A percentile compares a stretch with the other conserved stretches of the same genome.
phyloP scores from a whole-genome alignment of 1,140 invertebrate genomes.

The Neuroterus valhalla region DNA sequence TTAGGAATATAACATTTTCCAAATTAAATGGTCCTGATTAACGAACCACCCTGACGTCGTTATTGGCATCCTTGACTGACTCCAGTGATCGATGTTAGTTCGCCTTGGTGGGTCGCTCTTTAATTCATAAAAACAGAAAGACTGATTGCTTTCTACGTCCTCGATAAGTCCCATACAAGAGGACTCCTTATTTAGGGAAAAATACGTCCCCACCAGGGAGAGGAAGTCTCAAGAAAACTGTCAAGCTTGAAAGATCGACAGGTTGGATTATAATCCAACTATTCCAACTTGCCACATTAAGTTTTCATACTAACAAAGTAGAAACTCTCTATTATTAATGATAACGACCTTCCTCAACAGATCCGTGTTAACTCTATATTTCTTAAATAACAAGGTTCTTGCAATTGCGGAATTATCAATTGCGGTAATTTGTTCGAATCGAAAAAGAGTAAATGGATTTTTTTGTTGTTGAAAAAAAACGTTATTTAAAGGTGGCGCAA shows the following conservation, averaged over 20 bases:
- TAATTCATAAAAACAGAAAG: constrained; percentile 22
- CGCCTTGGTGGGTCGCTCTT: constrained; percentile 5
- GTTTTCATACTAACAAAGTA: not conserved
- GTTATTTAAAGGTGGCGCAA: too few species aligned
- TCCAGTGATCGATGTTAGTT: constrained; percentile 14
- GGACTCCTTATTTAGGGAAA: constrained; percentile 5
- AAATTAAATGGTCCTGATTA: not conserved
- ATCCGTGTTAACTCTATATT: not conserved
- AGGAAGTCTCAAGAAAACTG: not conserved
- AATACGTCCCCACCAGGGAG: not conserved
- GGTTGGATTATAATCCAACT: not conserved
- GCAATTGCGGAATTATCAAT: not conserved
- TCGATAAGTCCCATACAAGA: not conserved
- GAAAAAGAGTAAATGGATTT: too few species aligned
- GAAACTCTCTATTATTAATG: constrained; percentile 14
- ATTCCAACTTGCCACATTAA: not conserved
- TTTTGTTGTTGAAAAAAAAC: too few species aligned
- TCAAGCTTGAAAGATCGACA: not conserved
- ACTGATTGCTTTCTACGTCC: constrained; percentile 27
- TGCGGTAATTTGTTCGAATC: too few species aligned
- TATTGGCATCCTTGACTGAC: constrained; percentile 12
- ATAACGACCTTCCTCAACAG: constrained; percentile 12
- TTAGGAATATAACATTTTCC: not conserved
- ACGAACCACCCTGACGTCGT: constrained; percentile 5
- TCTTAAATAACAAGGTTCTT: not conserved